These are phyloP conservation scores for Drosophila kuntzei DNA, from an alignment of 2,888 invertebrate species.

Conservation along the genomic window DNA sequence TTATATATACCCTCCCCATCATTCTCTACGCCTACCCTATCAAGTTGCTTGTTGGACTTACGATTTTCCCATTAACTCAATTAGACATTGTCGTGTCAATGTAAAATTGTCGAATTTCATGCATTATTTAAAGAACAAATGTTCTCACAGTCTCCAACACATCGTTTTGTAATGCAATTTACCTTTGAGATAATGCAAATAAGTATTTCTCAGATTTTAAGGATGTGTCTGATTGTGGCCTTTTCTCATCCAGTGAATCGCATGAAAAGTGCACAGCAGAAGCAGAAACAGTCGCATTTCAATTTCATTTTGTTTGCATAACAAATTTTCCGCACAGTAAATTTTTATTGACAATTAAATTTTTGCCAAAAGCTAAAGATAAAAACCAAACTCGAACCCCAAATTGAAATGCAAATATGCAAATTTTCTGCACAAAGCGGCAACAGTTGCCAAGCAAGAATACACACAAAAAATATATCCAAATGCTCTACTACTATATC, in stretches of 20 bases:
- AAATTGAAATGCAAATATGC: slow-evolving; percentile 79
- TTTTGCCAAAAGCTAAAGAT: slow-evolving; percentile 40
- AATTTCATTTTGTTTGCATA: slow-evolving; percentile 83
- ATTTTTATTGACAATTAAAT: slow-evolving; percentile 84
- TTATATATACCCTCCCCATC: not conserved
- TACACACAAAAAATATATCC: slow-evolving; percentile 12
- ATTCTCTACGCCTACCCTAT: not conserved
- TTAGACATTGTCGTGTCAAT: slow-evolving; percentile 53
- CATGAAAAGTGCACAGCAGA: slow-evolving; percentile 45
- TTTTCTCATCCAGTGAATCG: slow-evolving; percentile 42
- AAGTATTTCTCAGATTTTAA: slow-evolving; percentile 24
- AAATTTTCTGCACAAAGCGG: slow-evolving; percentile 58
- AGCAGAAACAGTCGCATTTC: slow-evolving; percentile 58
- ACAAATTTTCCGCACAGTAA: slow-evolving; percentile 85
- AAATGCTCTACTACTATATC: slow-evolving; percentile 15
- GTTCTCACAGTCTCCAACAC: slow-evolving; percentile 43
- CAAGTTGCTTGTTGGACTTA: slow-evolving; percentile 7
- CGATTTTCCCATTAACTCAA: slow-evolving; percentile 68
- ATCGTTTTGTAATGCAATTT: slow-evolving; percentile 28
- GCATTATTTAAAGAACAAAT: slow-evolving; percentile 56
- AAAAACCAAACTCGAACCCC: slow-evolving; percentile 38
- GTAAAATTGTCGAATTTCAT: slow-evolving; percentile 39
- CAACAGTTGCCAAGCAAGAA: slow-evolving; percentile 59
- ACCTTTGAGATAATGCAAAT: slow-evolving; percentile 48
- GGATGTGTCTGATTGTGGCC: slow-evolving; percentile 23